These are phyloP conservation scores for Rhizoglyphus robini DNA, from an alignment of 1,140 invertebrate species.

Conservation along the genomic window DNA sequence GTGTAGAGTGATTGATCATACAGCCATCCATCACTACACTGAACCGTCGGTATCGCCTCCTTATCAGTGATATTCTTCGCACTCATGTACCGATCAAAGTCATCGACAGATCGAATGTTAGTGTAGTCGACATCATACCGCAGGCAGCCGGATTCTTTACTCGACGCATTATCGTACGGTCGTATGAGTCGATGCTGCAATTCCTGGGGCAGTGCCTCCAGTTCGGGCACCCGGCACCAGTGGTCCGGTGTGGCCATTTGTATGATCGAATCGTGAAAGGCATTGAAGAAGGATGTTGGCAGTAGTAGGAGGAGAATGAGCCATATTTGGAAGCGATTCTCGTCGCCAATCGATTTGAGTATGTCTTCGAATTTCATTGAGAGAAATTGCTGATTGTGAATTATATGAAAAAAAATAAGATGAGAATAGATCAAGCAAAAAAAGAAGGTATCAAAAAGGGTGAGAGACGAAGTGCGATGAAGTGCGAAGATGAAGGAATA, in stretches of 20 bases:
- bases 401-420: neutral
- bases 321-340: conserved; percentile 42
- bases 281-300: conserved; percentile 23
- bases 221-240: conserved; percentile 41
- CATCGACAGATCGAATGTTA: neutral
- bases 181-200: conserved; percentile 25
- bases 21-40: conserved; percentile 33
- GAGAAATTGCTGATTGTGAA: no score
- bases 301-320: conserved; percentile 22
- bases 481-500: no score
- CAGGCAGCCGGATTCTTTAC: conserved; percentile 22
- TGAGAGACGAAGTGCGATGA: neutral
- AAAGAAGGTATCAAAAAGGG: neutral
- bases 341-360: conserved; percentile 43
- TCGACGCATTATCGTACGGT: conserved; percentile 5
- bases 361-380: conserved; percentile 46
- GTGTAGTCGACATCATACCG: conserved; percentile 27
- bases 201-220: conserved; percentile 36
- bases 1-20: conserved; percentile 34
- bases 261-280: conserved; percentile 37
- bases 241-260: conserved; percentile 40
- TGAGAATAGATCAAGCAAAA: neutral
- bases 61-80: conserved; percentile 11
- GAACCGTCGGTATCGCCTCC: conserved; percentile 30
- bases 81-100: conserved; percentile 11